A percentile compares a stretch with the other conserved stretches of the same genome.
Evolutionary conservation across 2,113 vertebrate species (phyloP).

Genomic region (Mirza zaza): DNA sequence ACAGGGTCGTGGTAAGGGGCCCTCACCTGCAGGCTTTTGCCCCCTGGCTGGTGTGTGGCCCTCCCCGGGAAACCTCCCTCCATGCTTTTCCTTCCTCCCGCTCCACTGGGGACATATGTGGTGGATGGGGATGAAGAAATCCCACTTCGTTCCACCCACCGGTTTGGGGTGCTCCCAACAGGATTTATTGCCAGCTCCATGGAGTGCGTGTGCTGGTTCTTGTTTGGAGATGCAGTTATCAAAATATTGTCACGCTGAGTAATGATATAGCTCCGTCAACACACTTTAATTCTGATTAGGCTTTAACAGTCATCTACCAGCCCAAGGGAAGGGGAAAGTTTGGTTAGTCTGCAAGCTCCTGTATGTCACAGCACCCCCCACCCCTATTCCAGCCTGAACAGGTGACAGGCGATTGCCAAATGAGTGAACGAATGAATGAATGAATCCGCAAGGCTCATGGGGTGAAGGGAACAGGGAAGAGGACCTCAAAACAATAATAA

Average conservation of each 20-base stretch:
- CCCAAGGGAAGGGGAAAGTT: background rate
- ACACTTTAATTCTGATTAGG: background rate
- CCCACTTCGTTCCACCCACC: background rate
- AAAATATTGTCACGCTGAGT: background rate
- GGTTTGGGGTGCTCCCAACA: background rate
- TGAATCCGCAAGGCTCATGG: background rate
- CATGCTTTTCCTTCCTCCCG: background rate
- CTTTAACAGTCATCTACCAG: background rate
- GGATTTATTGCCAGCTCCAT: background rate
- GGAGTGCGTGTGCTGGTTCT: background rate
- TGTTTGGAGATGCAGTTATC: slow-evolving; percentile 37
- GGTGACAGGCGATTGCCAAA: background rate
- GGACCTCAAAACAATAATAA: background rate
- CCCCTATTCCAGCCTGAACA: background rate
- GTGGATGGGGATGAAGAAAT: background rate
- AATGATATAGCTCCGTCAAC: background rate
- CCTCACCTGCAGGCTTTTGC: background rate
- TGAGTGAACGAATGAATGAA: background rate
- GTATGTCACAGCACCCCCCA: background rate
- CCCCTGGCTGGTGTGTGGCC: background rate
- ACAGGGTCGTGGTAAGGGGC: background rate
- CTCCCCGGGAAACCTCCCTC: background rate
- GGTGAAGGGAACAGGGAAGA: background rate
- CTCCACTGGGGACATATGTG: background rate
- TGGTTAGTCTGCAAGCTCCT: background rate